A percentile compares a stretch with the other conserved stretches of the same genome.
These are phyloP conservation scores for Chelonus insularis DNA, from an alignment of 1,140 invertebrate genomes.

Conservation along the genomic window DNA sequence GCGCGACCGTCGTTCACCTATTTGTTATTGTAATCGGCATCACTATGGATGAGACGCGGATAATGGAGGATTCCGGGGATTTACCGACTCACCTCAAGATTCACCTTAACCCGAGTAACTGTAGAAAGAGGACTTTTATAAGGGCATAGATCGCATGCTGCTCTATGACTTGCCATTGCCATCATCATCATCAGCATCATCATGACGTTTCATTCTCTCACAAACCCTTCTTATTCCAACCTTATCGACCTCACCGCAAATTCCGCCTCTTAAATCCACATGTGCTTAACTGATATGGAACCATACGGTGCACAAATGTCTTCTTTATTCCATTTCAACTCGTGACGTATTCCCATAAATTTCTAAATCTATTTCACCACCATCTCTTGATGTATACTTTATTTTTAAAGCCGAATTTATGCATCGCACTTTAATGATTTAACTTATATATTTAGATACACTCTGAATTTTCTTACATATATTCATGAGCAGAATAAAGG, in stretches of 20 bases:
- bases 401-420: neutral
- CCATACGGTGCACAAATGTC: neutral
- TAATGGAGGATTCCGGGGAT: constrained; percentile 48
- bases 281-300: constrained; percentile 30
- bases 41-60: constrained; percentile 54
- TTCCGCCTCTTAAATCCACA: constrained; percentile 31
- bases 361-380: constrained; percentile 4
- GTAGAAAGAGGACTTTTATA: neutral
- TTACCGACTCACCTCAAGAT: constrained; percentile 35
- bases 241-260: neutral
- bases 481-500: too few species aligned
- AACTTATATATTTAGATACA: too few species aligned
- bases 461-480: too few species aligned
- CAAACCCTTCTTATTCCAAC: neutral
- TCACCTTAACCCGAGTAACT: constrained; percentile 7
- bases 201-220: too few species aligned
- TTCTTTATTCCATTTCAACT: constrained; percentile 40
- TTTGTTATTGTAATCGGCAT: constrained; percentile 57
- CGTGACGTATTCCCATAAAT: constrained; percentile 42
- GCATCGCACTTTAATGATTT: neutral
- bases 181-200: too few species aligned
- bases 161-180: too few species aligned
- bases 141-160: neutral
- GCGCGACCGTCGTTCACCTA: constrained; percentile 35
- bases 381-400: neutral